Base-by-base conservation (phyloP, 2,797 vertebrate genomes). In the Lutjanus campechanus region DNA sequence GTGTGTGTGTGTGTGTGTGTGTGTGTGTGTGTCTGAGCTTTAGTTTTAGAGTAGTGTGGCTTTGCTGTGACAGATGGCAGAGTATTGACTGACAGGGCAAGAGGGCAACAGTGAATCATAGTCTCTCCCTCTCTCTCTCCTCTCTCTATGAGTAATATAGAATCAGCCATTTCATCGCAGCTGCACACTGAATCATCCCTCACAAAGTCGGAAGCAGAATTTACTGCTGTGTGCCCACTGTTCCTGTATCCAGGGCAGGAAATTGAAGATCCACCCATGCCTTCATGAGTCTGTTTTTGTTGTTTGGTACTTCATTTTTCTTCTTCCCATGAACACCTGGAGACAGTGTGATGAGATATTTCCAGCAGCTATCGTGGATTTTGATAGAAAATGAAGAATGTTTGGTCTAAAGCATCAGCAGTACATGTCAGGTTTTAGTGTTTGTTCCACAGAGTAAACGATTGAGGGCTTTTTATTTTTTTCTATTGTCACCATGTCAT, bases 1-100 rank as follows among this genome's bases (percentile, higher is more conserved):
- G 22, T 1, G 47, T 10, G 58, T 54, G 56, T 22, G 36, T 55
- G 47, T 47, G 69, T 58, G 13, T 29, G 47, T 60, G 58, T 43
- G 61, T 71, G 51, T 61, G 61, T 60, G 75, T 53, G 65, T 62
- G 75, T 29, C 19, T 44, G 59, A 63, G 65, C 75, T 82, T 67
- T 53, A 49, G 72, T 60, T 81, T 73, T 19, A 66, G 80, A 78
- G 64, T 62, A 15, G 69, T 17, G 50, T 69, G 84, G 89, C 79
- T 89, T 88, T 85, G 81, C 82, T 29, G 87, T 88, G 90, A 91
- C 92, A 94, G 91, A 94, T 94, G 93, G 93, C 40, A 22, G 71
- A 73, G 88, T 85, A 85, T 82, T 84, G 85, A 87, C 83, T 81
- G 86, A 84, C 82, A 76, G 81, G 82, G 60, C 66, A 81, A 59